Evolutionary conservation across 64 coral and sea anemone species (phyloP).

Genomic region (Porites lutea): DNA sequence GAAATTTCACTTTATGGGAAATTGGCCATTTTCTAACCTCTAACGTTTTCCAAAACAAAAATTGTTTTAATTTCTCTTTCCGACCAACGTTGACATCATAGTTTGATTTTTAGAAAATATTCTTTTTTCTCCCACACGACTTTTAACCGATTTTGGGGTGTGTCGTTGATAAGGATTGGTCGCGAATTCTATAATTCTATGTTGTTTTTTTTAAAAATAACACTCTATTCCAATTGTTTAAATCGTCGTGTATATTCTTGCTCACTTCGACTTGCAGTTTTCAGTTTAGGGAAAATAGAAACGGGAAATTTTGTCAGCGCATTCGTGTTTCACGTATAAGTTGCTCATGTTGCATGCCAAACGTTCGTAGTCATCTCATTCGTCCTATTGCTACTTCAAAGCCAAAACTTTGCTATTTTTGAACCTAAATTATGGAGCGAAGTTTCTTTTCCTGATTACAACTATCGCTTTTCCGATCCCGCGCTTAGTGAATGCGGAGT

Average conservation of each 20-base stretch:
- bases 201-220: neutral
- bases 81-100: too few relatives aligned
- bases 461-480: too few relatives aligned
- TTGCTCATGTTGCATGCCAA: neutral
- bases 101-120: too few relatives aligned
- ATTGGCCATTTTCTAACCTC: too few relatives aligned
- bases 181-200: neutral
- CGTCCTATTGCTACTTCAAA: too few relatives aligned
- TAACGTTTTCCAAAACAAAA: too few relatives aligned
- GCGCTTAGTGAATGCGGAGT: too few relatives aligned
- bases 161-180: neutral
- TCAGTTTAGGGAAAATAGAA: neutral
- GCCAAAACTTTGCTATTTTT: too few relatives aligned
- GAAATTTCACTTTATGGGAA: too few relatives aligned
- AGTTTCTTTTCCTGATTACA: too few relatives aligned
- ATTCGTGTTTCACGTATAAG: neutral
- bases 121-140: neutral
- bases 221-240: neutral
- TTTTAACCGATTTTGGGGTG: constrained; percentile 8
- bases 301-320: neutral
- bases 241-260: neutral
- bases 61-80: too few relatives aligned
- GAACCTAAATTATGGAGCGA: too few relatives aligned
- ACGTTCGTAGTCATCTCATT: neutral
- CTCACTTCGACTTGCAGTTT: neutral